Evolutionary conservation across 2,888 invertebrate genomes (phyloP), one percentile per base, ranked within the genome.

Genomic region (Eristalinus aeneus): DNA sequence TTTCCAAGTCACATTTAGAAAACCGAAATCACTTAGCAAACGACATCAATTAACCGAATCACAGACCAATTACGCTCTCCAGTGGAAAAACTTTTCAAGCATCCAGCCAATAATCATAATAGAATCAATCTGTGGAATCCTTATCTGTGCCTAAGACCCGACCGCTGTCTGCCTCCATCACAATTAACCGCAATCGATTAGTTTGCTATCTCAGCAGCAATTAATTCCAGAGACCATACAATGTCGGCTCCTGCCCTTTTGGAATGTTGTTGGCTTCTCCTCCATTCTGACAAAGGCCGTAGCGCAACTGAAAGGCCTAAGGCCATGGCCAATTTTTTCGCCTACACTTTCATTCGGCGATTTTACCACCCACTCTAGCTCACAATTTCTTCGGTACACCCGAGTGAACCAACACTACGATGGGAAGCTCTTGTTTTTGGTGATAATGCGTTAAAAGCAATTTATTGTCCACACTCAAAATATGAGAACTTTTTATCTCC

Each of bases 381-480:
- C 39, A 4, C n/a, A 39, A n/a, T n/a, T n/a, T n/a, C 39, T 39
- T 39, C 39, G 46, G 16, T 16, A 16, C 46, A 46, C 16, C 46
- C 16, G 34, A 34, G 10, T 10, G 27, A 5, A 27, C 27, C 27
- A 27, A 27, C 27, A 5, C 34, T 4, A 16, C 46, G 46, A 16
- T 46, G 39, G 36, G 61, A 11, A 65, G 60, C 46, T 36, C 64
- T 58, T 77, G 63, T 34, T 69, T 46, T 68, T 60, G 81, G 86
- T 82, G 81, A 86, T 86, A 86, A 82, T 81, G 86, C 86, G 81
- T 82, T 82, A 86, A 78, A 86, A 81, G 82, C 86, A 86, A 86
- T 86, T 86, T 86, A 81, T 86, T 73, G 73, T 63, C 31, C 77
- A 71, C 73, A 86, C 77, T 82, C 81, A 86, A 86, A 86, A 86